Evolutionary conservation across 2,888 invertebrate genomes (phyloP), one percentile per base, ranked within the genome.

Genomic region (Sialis fuliginosa): DNA sequence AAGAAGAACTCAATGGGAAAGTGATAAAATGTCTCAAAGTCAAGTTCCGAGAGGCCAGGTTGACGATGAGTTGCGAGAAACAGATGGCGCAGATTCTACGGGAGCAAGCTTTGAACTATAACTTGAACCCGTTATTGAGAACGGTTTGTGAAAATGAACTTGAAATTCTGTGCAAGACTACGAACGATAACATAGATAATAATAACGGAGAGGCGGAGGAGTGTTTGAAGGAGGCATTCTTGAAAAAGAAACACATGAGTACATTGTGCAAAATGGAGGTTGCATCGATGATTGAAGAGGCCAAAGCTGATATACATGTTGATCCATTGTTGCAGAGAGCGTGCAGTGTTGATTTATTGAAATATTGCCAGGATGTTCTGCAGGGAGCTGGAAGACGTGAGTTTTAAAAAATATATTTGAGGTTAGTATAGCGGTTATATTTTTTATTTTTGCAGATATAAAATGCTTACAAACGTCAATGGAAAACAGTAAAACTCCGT

Each of bases 301-400:
- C 85, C 1, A 81, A 86, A 60, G 87, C 91, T 0, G 97, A 98
- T 63, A 91, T 98, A 51, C 88, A 96, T 54, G 87, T 90, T 1
- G 97, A 98, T 69, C 95, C 95, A 0, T 65, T 91, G 43, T 67
- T 98, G 49, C 87, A 92, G 62, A 74, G 82, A 52, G 86, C 90
- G 0, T 98, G 97, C 61, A 78, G 84, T 6, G 68, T 83, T 13
- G 96, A 97, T 65, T 70, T 89, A 50, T 66, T 80, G 42, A 82
- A 82, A 57, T 84, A 79, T 60, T 90, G 90, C 59, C 77, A 77
- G 53, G 77, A 81, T 57, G 70, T 93, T 30, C 77, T 80, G 44
- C 83, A 86, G 61, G 96, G 96, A 47, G 86, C 88, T 59, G 93
- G 96, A 52, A 75, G 91, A 72, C 84, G 90, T 91, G 72, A 74